Evolutionary conservation across 2,888 invertebrate species (phyloP), one percentile per base, ranked within the genome.

Genomic region (Leptopilina drosophilae): DNA sequence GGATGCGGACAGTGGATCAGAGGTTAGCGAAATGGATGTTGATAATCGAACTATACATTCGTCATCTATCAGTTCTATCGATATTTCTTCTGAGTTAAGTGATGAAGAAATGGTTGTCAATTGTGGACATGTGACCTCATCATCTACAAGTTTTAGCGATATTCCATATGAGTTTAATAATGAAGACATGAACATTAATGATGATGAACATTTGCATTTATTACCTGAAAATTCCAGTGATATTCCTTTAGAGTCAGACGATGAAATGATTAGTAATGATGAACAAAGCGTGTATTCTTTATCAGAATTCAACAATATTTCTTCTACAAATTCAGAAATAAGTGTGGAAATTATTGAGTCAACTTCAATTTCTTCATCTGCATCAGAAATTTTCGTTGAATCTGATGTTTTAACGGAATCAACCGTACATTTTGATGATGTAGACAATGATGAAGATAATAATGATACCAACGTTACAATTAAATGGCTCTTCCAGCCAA

Each of bases 251-350:
- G 59, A 59, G 5, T 59, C 59, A 59, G 59, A 59, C 59, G 59
- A n/a, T 59, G 59, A n/a, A 59, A 59, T n/a, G 59, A 59, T 59
- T 59, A 59, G 59, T 59, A 5, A 59, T n/a, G 7, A n/a, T 8
- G 42, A 42, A 42, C 7, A 42, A 42, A 6, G 8, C 42, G 42
- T 1, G 42, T 8, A 42, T 8, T 42, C 42, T 42, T 59, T 15
- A n/a, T 11, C 6, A 59, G 59, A 59, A 59, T 59, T n/a, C 4
- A 59, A 59, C 5, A 59, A 59, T 59, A 5, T 59, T 59, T 7
- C 59, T 59, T n/a, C n/a, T 59, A 59, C 5, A 59, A n/a, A 14
- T 59, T 59, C 59, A 59, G 59, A 59, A 59, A n/a, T 59, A n/a
- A 15, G 15, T 59, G 59, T n/a, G 5, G 59, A 59, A 59, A 59